Conservation (phyloP, 2,113 vertebrate genomes). For the Myiopsitta monachus region DNA sequence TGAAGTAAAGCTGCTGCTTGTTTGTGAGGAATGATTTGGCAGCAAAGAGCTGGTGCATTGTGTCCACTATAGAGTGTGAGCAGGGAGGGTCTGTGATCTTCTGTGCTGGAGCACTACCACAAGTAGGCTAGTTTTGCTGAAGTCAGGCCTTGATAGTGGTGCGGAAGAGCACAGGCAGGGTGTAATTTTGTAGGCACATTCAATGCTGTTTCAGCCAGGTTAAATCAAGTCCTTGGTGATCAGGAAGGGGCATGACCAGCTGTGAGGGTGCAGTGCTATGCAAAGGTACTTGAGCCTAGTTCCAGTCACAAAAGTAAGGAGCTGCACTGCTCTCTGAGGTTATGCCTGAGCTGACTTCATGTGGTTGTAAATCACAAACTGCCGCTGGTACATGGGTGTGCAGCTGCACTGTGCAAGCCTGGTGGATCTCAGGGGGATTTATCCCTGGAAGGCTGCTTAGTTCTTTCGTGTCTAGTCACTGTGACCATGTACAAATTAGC, state of each 20-base stretch:
- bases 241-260: not conserved
- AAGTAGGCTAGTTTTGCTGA: not conserved
- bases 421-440: not conserved
- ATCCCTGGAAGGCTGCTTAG: not conserved
- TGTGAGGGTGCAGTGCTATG: not conserved
- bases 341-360: fast-evolving
- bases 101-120: not conserved
- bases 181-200: not conserved
- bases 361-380: not conserved
- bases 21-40: not conserved
- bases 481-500: not conserved
- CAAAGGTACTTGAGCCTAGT: not conserved
- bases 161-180: not conserved
- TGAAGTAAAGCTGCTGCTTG: not conserved
- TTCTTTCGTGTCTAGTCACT: not conserved
- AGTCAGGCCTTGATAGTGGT: not conserved
- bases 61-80: not conserved
- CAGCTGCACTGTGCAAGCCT: fast-evolving
- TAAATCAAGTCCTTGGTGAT: not conserved
- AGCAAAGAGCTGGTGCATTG: not conserved
- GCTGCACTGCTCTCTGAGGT: not conserved
- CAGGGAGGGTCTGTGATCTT: not conserved
- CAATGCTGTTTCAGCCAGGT: not conserved
- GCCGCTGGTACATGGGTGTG: fast-evolving
- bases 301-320: not conserved